Base-by-base conservation (phyloP, 1,140 invertebrate genomes). In the Solenopsis fugax region DNA sequence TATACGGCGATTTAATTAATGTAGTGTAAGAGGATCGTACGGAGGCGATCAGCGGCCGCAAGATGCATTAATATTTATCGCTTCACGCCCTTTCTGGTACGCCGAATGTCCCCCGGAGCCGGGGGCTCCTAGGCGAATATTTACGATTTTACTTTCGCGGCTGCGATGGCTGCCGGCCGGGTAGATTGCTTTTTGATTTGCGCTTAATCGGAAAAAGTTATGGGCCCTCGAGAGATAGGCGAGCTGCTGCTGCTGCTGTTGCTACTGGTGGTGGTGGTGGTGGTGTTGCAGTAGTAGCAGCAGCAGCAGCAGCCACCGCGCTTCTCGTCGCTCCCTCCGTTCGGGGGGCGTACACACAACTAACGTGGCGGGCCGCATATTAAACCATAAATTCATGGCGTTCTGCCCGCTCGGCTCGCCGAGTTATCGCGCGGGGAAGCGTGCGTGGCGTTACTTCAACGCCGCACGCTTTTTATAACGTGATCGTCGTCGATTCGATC, bases 141-240 rank as follows among this genome's bases (percentile, higher is more conserved):
- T 93, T 93, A 93, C 87, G 91, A 85, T 92, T 93, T 89, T 85
- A 92, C 91, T 92, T 92, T 86, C 72, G 71, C 64, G 81, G 85
- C 85, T 67, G 85, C 76, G 88, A 77, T 90, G 84, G 87, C 81
- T 81, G 88, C 89, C 71, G 88, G 88, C 87, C 73, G 80, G 80
- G 92, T 85, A 94, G 93, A 94, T 94, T 94, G 93, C 93, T 94
- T 94, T 94, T 94, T 93, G 93, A 94, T 94, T 94, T 94, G 93
- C 93, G 93, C 91, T 94, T 94, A 94, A 94, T 94, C 93, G 93
- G 90, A 93, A 92, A 94, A 94, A 94, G 93, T 94, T 94, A 94
- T 93, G 93, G 92, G 88, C 87, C 82, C 89, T 86, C 60, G 87
- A 88, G 92, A 90, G 88, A 90, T 89, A 87, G 87, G 89, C 81